phyloP scores from a whole-genome alignment of 2,888 invertebrate genomes.

The Lasioglossum figueresi region DNA sequence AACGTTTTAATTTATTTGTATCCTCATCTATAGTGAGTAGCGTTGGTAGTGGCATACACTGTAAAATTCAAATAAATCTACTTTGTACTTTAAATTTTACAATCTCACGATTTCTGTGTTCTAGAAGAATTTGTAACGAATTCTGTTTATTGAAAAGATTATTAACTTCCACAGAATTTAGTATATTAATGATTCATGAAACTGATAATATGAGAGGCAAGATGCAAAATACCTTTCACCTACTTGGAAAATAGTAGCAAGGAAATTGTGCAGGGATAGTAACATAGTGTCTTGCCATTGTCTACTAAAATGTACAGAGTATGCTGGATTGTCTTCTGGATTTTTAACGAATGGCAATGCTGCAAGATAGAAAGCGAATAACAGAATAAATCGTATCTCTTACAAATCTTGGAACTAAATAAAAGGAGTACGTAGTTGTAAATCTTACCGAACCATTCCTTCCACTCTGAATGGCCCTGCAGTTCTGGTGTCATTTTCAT shows the following conservation, averaged over 20 bases:
- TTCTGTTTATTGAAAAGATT: neutral
- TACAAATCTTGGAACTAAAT: neutral
- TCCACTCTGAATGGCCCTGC: constrained; percentile 96
- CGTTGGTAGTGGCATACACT: constrained; percentile 95
- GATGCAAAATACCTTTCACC: constrained; percentile 69
- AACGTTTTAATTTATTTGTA: constrained; percentile 90
- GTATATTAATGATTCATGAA: neutral
- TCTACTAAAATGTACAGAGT: constrained; percentile 94
- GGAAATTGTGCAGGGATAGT: constrained; percentile 95
- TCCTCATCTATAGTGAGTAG: constrained; percentile 95
- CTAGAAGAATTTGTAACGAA: neutral
- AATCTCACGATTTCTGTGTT: neutral
- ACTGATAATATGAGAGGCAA: constrained; percentile 34
- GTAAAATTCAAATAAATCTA: constrained; percentile 12
- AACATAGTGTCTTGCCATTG: constrained; percentile 98
- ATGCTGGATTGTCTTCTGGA: constrained; percentile 95
- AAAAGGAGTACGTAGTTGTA: neutral
- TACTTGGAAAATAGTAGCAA: constrained; percentile 94
- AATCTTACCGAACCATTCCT: constrained; percentile 97
- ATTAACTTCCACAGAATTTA: neutral
- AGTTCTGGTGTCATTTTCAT: constrained; percentile 93
- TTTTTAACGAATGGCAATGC: constrained; percentile 96
- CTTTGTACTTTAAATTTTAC: neutral
- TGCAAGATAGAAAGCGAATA: constrained; percentile 80
- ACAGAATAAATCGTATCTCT: constrained; percentile 10